A percentile compares a stretch with the other conserved stretches of the same genome.
phyloP scores from a whole-genome alignment of 2,797 vertebrate species.

The Chlorospingus semifuscus region DNA sequence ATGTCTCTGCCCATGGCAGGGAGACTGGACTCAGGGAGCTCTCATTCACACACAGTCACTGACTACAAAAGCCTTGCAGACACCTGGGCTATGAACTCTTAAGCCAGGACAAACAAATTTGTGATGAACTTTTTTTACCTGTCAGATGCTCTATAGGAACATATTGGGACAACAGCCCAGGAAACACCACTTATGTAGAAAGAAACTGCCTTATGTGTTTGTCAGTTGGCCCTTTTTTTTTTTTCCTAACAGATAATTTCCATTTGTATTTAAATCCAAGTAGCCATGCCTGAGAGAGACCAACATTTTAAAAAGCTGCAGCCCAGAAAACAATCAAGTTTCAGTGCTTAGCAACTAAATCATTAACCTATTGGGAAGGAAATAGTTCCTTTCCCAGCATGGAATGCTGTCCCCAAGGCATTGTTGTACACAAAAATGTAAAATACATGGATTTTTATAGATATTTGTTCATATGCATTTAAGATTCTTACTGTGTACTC shows the following conservation, averaged over 20 bases:
- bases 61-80: neutral
- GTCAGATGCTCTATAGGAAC: neutral
- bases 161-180: neutral
- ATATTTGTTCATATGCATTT: neutral
- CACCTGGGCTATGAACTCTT: neutral
- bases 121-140: neutral
- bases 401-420: conserved; percentile 6
- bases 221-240: neutral
- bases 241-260: neutral
- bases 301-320: neutral
- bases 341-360: conserved; percentile 43
- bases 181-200: neutral
- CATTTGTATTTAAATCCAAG: neutral
- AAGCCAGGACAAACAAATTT: neutral
- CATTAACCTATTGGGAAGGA: conserved; percentile 23
- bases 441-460: neutral
- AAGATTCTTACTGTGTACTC: neutral
- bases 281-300: neutral
- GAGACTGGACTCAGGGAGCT: neutral
- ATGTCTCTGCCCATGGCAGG: neutral
- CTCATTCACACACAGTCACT: neutral
- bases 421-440: neutral
- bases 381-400: neutral
- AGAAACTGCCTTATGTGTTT: neutral
- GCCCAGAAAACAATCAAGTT: conserved; percentile 6